phyloP scores from a whole-genome alignment of 2,797 vertebrate genomes.

The Tapera naevia region DNA sequence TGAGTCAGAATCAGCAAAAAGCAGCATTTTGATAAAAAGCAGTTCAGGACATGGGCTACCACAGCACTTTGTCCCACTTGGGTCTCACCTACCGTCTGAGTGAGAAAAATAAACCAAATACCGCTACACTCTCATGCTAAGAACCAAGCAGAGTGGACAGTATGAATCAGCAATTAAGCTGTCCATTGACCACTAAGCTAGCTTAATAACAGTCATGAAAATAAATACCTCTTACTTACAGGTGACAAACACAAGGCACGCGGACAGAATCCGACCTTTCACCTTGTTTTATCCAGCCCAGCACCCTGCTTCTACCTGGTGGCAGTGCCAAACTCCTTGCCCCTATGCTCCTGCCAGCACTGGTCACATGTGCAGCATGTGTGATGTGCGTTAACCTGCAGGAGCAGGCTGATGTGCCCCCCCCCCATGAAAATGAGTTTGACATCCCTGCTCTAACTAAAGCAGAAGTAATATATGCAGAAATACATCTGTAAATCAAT shows the following conservation, averaged over 20 bases:
- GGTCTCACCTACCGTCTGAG: accelerated
- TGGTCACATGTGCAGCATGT: too few species aligned
- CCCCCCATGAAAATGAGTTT: too few species aligned
- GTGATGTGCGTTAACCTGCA: too few species aligned
- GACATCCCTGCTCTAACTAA: not conserved
- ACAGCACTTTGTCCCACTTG: not conserved
- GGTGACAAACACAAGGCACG: too few species aligned
- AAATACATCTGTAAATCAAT: not conserved
- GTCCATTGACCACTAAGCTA: not conserved
- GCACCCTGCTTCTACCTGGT: too few species aligned
- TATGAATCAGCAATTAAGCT: not conserved
- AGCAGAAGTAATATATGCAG: not conserved
- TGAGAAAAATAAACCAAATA: not conserved
- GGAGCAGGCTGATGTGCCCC: too few species aligned
- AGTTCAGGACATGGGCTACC: not conserved
- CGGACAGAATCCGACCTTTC: too few species aligned
- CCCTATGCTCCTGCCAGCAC: too few species aligned
- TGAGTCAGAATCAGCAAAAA: not conserved
- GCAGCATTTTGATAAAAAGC: not conserved
- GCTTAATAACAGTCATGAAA: not conserved
- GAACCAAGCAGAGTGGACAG: not conserved
- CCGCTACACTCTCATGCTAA: not conserved
- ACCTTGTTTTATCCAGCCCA: too few species aligned
- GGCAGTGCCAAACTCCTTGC: too few species aligned
- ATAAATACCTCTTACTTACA: not conserved